Evolutionary conservation across 2,888 invertebrate species (phyloP).

Genomic region (Dynastes tityus): DNA sequence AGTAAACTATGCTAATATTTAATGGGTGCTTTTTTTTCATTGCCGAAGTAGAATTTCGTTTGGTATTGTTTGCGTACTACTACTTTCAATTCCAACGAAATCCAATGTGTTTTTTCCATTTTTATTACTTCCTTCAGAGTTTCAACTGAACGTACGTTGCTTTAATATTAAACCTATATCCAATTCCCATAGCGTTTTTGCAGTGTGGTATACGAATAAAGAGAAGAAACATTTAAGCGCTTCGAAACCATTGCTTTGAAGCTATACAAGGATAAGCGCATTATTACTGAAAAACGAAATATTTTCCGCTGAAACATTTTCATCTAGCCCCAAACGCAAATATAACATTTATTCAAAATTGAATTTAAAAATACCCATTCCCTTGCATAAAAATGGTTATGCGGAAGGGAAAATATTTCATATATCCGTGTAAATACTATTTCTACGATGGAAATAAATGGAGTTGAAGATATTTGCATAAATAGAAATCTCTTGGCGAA

Average conservation of each 20-base stretch:
- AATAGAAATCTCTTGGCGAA: background rate
- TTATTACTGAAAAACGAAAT: background rate
- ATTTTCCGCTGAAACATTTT: background rate
- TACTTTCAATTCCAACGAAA: too few relatives aligned
- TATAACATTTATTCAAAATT: slow-evolving; percentile 39
- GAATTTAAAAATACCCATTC: slow-evolving; percentile 37
- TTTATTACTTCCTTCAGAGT: background rate
- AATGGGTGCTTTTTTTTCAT: too few relatives aligned
- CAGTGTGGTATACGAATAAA: background rate
- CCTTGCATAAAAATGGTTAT: slow-evolving; percentile 11
- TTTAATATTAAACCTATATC: background rate
- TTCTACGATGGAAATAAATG: slow-evolving; percentile 26
- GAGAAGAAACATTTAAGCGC: slow-evolving; percentile 2
- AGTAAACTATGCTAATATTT: too few relatives aligned
- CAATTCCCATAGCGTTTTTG: too few relatives aligned
- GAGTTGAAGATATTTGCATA: slow-evolving; percentile 30
- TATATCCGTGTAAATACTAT: slow-evolving; percentile 1
- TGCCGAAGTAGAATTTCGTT: background rate
- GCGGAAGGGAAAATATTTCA: slow-evolving; percentile 21
- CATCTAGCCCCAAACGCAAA: slow-evolving; percentile 13
- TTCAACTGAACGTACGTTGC: background rate
- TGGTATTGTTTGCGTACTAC: background rate
- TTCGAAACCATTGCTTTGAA: slow-evolving; percentile 8
- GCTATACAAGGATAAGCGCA: slow-evolving; percentile 1
- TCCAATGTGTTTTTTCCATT: too few relatives aligned